A percentile compares a stretch with the other conserved stretches of the same genome.
These are phyloP conservation scores for Bujurquina vittata DNA, from an alignment of 2,113 vertebrate genomes.

Conservation along the genomic window DNA sequence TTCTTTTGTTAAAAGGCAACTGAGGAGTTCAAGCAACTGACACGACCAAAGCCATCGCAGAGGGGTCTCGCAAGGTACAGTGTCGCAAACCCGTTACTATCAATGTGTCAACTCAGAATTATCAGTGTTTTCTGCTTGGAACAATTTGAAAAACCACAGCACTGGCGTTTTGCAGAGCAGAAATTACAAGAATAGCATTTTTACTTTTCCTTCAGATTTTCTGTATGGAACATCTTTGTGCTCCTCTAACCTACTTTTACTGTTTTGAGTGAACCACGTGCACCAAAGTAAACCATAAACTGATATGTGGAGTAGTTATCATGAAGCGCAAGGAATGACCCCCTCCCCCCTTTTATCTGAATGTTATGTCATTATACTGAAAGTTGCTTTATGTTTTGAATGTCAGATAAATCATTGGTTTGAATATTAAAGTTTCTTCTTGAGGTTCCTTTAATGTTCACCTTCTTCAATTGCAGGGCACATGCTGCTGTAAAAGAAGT, in stretches of 20 bases:
- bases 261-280: background rate
- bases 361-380: no score
- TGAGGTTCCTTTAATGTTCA: background rate
- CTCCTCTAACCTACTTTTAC: background rate
- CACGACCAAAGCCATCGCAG: slow-evolving; percentile 50
- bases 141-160: background rate
- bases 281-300: no score
- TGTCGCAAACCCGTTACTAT: background rate
- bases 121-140: background rate
- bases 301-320: no score
- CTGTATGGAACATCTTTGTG: background rate
- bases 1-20: slow-evolving; percentile 57
- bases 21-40: slow-evolving; percentile 52
- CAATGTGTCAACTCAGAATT: background rate
- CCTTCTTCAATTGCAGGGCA: slow-evolving; percentile 35
- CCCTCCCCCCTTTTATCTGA: no score
- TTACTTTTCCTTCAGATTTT: background rate
- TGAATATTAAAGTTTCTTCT: background rate
- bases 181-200: background rate
- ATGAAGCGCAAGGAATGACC: background rate
- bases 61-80: slow-evolving; percentile 66
- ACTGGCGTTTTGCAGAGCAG: background rate
- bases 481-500: slow-evolving; percentile 35
- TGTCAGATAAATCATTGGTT: background rate
- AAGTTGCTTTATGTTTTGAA: background rate